Percentiles rank a stretch among this genome's conserved stretches.
Conservation (phyloP, 2,113 vertebrate species). For the Paraplagusia blochii region DNA sequence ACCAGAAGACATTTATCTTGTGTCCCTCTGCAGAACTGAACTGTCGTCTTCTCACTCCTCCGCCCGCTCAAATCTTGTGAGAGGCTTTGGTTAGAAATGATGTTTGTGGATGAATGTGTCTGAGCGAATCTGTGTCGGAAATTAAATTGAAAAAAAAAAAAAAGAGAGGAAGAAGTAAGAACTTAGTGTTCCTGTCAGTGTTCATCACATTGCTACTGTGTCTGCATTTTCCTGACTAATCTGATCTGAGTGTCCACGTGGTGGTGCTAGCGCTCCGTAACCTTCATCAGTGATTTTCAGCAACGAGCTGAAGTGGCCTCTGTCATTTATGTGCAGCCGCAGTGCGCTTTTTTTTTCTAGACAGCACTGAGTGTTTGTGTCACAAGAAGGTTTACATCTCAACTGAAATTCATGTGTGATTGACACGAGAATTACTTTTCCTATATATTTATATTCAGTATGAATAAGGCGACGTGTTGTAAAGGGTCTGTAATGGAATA, state of each 20-base stretch:
- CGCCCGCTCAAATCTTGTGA: conserved; percentile 15
- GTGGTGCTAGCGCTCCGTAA: conserved; percentile 49
- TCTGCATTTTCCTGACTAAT: conserved; percentile 13
- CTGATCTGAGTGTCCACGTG: conserved; percentile 30
- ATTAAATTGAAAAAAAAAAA: conserved; percentile 21
- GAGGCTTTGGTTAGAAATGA: conserved; percentile 11
- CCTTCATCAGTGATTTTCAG: neutral
- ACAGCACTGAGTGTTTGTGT: neutral
- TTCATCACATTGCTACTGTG: conserved; percentile 29
- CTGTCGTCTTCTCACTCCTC: conserved; percentile 11
- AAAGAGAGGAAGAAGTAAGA: conserved; percentile 11
- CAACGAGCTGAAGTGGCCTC: conserved; percentile 9
- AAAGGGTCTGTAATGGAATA: too few relatives aligned
- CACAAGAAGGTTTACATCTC: neutral
- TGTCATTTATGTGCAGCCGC: conserved; percentile 35
- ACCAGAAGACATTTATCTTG: too few relatives aligned
- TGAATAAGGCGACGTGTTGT: too few relatives aligned
- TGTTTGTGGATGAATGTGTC: conserved; percentile 9
- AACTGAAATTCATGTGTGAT: conserved; percentile 7
- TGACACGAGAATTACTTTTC: neutral
- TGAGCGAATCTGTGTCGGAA: conserved; percentile 27
- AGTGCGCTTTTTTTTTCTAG: conserved; percentile 30
- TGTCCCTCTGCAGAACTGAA: neutral
- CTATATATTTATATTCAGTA: too few relatives aligned
- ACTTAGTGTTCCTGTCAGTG: conserved; percentile 43